These are phyloP conservation scores for Boloria selene DNA, from an alignment of 2,888 invertebrate species.

Conservation along the genomic window DNA sequence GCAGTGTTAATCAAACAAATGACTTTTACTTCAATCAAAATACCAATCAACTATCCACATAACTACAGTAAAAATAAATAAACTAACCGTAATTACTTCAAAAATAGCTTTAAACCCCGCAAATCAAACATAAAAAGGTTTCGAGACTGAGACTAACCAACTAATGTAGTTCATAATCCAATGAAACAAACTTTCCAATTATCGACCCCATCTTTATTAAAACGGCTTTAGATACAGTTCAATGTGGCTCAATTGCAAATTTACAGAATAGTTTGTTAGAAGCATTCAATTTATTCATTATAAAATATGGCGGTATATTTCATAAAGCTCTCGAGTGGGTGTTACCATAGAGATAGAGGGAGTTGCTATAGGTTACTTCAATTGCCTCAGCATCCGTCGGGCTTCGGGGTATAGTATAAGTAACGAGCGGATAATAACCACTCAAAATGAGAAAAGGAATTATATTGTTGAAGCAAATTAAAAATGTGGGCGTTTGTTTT, in stretches of 20 bases:
- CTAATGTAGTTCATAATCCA: constrained; percentile 40
- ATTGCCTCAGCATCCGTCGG: constrained; percentile 64
- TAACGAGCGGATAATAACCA: neutral
- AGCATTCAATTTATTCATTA: constrained; percentile 57
- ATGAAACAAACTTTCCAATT: constrained; percentile 47
- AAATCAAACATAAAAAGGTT: constrained; percentile 28
- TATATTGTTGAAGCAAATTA: no score
- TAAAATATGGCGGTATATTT: constrained; percentile 58
- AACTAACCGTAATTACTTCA: constrained; percentile 5
- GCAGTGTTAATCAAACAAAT: no score
- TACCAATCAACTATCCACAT: neutral
- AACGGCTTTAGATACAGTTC: constrained; percentile 43
- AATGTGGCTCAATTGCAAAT: constrained; percentile 42
- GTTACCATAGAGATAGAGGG: constrained; percentile 46
- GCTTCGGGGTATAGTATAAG: constrained; percentile 46
- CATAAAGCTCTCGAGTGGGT: constrained; percentile 64
- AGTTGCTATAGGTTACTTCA: constrained; percentile 70
- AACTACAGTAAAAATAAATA: constrained; percentile 1
- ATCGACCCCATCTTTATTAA: constrained; percentile 41
- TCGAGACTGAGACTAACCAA: constrained; percentile 19
- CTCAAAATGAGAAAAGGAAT: no score
- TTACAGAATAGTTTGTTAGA: constrained; percentile 51
- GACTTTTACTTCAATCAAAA: neutral
- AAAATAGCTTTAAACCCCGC: constrained; percentile 27
- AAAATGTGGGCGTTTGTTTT: no score